Percentiles rank a stretch among this genome's conserved stretches.
Conservation (phyloP, 2,797 vertebrate species). For the Bufotes viridis region DNA sequence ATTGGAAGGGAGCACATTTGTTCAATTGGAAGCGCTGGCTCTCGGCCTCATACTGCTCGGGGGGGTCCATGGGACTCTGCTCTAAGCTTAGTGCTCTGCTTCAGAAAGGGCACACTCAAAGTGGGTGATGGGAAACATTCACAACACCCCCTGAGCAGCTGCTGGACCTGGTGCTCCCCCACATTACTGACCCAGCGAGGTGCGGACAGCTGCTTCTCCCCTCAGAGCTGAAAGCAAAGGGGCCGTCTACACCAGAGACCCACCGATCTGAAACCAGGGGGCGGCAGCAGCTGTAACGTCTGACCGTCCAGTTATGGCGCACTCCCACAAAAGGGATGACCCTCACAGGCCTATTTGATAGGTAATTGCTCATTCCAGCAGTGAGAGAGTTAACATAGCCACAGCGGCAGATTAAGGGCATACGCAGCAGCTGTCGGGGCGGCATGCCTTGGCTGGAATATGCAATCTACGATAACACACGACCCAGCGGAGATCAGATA, state of each 20-base stretch:
- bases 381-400: slow-evolving; percentile 39
- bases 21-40: neutral
- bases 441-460: slow-evolving; percentile 66
- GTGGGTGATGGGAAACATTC: neutral
- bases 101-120: neutral
- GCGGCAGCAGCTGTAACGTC: neutral
- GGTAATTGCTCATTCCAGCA: neutral
- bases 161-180: neutral
- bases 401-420: slow-evolving; percentile 42
- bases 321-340: too few species aligned
- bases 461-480: slow-evolving; percentile 62
- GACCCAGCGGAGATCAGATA: slow-evolving; percentile 61
- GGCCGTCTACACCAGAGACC: too few species aligned
- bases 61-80: neutral
- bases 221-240: neutral
- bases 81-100: too few species aligned
- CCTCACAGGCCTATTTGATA: too few species aligned
- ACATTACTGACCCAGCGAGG: neutral
- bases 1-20: neutral
- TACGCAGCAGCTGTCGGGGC: slow-evolving; percentile 68
- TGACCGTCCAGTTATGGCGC: too few species aligned
- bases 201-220: neutral
- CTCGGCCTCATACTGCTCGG: neutral
- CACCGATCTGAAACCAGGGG: too few species aligned
- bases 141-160: neutral